Base-by-base conservation (phyloP, 2,888 invertebrate genomes). In the Caenorhabditis macrosperma region DNA sequence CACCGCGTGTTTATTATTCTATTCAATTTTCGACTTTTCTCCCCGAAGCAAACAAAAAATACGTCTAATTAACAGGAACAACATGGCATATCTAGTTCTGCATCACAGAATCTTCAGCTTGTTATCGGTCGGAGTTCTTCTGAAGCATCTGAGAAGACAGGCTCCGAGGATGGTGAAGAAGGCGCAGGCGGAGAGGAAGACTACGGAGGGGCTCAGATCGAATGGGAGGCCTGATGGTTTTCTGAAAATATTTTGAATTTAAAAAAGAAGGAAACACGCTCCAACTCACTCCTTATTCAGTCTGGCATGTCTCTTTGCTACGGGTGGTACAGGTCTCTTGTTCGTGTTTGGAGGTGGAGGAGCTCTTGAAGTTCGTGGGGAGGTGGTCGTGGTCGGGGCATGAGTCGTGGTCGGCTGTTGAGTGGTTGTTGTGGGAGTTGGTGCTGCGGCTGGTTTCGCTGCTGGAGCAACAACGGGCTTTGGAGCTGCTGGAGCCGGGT, bases 81-180 rank as follows among this genome's bases (percentile, higher is more conserved):
- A 38, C 5, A 38, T n/a, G n/a, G n/a, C n/a, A n/a, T n/a, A n/a
- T n/a, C n/a, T n/a, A n/a, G n/a, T n/a, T n/a, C n/a, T n/a, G 20
- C 7, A 35, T 38, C 24, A 57, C n/a, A 72, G 55, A 30, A 72
- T 38, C 57, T 72, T 72, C 20, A 72, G 22, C 17, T 72, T 55
- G 17, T 72, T 48, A 6, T 64, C 57, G 1, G 41, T 9, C 7
- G 72, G 48, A 38, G 35, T 33, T 12, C 64, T 22, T 26, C 63
- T 22, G 64, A 63, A 57, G 15, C 72, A 63, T 38, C 57, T 9
- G 7, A 72, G 17, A 3, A 72, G 33, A n/a, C 72, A 55, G n/a
- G 22, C 1, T 0, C 72, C 72, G 10, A 64, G 28, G 10, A 72
- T n/a, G 9, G 33, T 26, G 64, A 72, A 72, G 20, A 72, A 63